Conservation (phyloP, 1,140 invertebrate genomes). For the Phortica variegata region DNA sequence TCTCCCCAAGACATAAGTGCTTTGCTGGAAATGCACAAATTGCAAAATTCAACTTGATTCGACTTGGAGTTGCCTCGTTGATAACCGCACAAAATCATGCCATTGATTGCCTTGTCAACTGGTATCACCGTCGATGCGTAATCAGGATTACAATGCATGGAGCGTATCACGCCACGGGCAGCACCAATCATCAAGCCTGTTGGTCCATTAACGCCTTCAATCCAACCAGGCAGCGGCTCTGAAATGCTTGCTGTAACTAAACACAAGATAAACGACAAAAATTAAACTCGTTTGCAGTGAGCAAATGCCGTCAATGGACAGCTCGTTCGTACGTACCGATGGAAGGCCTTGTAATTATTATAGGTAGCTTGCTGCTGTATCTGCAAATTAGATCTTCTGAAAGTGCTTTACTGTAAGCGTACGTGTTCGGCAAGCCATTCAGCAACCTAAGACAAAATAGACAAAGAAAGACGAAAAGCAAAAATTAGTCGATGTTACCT, state of each 20-base stretch:
- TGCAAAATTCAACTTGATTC: constrained; percentile 59
- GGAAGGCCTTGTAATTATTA: constrained; percentile 72
- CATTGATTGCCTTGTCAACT: constrained; percentile 79
- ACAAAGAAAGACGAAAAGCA: neutral
- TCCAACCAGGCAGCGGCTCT: constrained; percentile 81
- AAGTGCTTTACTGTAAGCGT: constrained; percentile 76
- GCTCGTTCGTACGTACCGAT: constrained; percentile 66
- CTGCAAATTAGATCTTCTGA: constrained; percentile 70
- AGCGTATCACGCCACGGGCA: constrained; percentile 78
- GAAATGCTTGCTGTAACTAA: constrained; percentile 69
- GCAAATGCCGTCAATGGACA: neutral
- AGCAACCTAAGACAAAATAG: constrained; percentile 63
- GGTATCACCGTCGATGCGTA: constrained; percentile 73
- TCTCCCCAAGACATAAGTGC: constrained; percentile 77
- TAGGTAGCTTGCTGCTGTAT: constrained; percentile 64
- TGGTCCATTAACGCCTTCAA: constrained; percentile 92
- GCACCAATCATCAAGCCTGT: constrained; percentile 76
- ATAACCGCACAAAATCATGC: constrained; percentile 74
- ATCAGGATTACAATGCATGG: constrained; percentile 68
- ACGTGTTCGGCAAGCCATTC: constrained; percentile 73
- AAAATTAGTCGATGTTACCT: constrained; percentile 6
- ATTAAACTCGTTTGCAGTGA: too few relatives aligned
- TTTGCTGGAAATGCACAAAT: constrained; percentile 63
- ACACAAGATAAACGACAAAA: constrained; percentile 38
- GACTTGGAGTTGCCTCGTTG: constrained; percentile 59